Percentiles rank a stretch among this genome's conserved stretches.
phyloP scores from a whole-genome alignment of 2,113 vertebrate species.

The Gracilinanus agilis region DNA sequence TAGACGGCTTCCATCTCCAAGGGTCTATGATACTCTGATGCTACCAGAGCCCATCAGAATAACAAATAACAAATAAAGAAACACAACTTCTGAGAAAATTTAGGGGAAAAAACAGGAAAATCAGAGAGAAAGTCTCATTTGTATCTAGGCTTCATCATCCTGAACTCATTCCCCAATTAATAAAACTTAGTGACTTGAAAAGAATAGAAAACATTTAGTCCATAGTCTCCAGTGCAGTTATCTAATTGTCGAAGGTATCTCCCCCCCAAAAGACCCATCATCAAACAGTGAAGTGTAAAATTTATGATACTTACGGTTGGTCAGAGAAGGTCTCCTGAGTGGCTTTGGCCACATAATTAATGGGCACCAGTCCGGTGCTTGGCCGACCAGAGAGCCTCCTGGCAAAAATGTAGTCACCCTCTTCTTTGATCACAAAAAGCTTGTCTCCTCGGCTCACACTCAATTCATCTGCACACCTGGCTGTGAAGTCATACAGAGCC shows the following conservation, averaged over 20 bases:
- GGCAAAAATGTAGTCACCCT: constrained; percentile 90
- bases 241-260: background rate
- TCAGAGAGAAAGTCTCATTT: background rate
- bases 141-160: background rate
- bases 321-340: constrained; percentile 87
- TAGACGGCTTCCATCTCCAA: background rate
- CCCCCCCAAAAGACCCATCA: background rate
- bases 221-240: background rate
- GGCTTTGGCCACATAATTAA: constrained; percentile 90
- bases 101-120: background rate
- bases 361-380: constrained; percentile 89
- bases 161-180: background rate
- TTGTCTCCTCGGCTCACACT: constrained; percentile 91
- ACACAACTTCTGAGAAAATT: background rate
- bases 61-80: background rate
- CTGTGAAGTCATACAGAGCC: constrained; percentile 91
- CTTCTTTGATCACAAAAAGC: constrained; percentile 90
- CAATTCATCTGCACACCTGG: constrained; percentile 89
- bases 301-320: constrained; percentile 87
- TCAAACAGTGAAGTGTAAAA: background rate
- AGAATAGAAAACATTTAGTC: background rate
- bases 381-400: constrained; percentile 89
- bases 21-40: background rate
- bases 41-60: background rate
- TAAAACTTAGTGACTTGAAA: background rate